Conservation (phyloP, 2,888 invertebrate genomes). For the Rhamnusium bicolor region DNA sequence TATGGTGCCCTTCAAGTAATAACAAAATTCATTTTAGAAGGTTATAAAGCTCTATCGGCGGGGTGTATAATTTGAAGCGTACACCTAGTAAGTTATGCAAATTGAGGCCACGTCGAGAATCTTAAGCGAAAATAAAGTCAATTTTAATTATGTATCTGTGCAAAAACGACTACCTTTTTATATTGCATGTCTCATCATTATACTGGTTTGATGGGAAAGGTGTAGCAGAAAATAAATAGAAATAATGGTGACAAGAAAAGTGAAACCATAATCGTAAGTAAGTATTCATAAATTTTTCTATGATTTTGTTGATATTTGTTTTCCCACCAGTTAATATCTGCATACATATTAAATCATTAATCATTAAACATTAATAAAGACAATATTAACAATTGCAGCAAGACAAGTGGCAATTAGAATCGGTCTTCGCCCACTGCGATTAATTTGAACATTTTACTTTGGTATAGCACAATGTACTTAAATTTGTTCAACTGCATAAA, state of each 20-base stretch:
- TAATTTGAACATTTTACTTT: too few species aligned
- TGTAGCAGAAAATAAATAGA: background rate
- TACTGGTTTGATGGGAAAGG: background rate
- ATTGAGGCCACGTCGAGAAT: constrained; percentile 57
- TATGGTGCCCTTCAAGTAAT: constrained; percentile 27
- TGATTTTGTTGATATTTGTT: too few species aligned
- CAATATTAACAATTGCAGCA: too few species aligned
- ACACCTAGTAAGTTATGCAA: constrained; percentile 50
- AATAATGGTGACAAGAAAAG: background rate
- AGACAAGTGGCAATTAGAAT: too few species aligned
- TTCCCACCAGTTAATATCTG: too few species aligned
- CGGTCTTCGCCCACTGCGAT: too few species aligned
- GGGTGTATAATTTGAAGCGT: constrained; percentile 49
- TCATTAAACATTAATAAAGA: too few species aligned
- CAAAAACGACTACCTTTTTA: constrained; percentile 10
- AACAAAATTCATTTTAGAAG: constrained; percentile 46
- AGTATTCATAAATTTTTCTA: too few species aligned
- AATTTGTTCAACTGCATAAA: too few species aligned
- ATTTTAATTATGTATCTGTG: constrained; percentile 61
- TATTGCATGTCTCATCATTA: background rate
- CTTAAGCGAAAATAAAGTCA: constrained; percentile 63
- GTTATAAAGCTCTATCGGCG: constrained; percentile 50
- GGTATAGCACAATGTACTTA: too few species aligned
- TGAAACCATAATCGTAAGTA: too few species aligned
- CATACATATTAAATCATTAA: too few species aligned